Percentiles rank a stretch among this genome's conserved stretches.
Evolutionary conservation across 2,888 invertebrate species (phyloP).

Genomic region (Trachelus tabidus): DNA sequence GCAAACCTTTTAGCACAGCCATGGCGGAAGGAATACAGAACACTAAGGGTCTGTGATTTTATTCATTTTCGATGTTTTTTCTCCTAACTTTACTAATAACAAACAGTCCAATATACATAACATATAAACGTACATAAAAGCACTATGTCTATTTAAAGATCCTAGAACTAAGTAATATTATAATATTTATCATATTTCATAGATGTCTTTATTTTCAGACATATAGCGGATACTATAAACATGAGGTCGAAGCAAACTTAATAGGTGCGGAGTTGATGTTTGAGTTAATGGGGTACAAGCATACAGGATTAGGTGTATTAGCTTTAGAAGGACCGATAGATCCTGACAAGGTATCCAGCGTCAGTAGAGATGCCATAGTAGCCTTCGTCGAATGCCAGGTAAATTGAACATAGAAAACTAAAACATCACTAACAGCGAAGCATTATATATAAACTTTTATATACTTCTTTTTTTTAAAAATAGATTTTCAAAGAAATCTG

Average conservation of each 20-base stretch:
- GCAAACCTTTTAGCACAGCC: constrained; percentile 87
- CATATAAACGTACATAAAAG: background rate
- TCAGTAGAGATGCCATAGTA: constrained; percentile 85
- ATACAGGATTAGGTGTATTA: constrained; percentile 70
- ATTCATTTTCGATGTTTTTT: background rate
- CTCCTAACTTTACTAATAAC: constrained; percentile 4
- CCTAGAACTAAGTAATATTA: background rate
- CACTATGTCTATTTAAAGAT: background rate
- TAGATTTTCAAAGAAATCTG: constrained; percentile 83
- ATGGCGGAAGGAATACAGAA: constrained; percentile 88
- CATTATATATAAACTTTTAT: background rate
- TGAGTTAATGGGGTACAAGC: constrained; percentile 84
- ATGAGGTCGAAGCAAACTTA: constrained; percentile 85
- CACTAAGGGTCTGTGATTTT: constrained; percentile 75
- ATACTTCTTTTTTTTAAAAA: constrained; percentile 33
- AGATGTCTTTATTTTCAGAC: constrained; percentile 68
- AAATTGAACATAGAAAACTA: constrained; percentile 23
- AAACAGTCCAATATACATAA: constrained; percentile 2
- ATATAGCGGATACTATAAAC: constrained; percentile 89
- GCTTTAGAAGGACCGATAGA: constrained; percentile 81
- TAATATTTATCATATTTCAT: constrained; percentile 6
- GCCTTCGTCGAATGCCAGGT: constrained; percentile 91
- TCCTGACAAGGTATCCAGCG: constrained; percentile 82
- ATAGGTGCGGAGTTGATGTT: constrained; percentile 82
- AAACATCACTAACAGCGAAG: background rate